A percentile compares a stretch with the other conserved stretches of the same genome.
Conservation (phyloP, 2,888 invertebrate genomes). For the Standfussiana lucernea region DNA sequence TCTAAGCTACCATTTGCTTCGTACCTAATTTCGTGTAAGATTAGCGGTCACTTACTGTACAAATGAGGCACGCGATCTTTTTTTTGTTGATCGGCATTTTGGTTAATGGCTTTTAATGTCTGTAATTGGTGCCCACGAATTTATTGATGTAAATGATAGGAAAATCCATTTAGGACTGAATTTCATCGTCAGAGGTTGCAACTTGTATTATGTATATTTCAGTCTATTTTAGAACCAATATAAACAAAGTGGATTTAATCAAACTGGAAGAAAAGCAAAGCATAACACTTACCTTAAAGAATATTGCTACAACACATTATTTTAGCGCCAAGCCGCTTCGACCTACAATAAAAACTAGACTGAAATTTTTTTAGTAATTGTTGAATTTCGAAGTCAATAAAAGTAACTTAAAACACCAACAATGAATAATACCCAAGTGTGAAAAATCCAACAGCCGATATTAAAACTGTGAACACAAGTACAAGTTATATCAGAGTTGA, state of each 20-base stretch:
- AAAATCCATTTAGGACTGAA: conserved; percentile 22
- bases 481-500: conserved; percentile 79
- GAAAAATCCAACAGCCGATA: conserved; percentile 43
- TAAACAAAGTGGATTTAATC: neutral
- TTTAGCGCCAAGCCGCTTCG: neutral
- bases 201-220: neutral
- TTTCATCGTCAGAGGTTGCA: neutral
- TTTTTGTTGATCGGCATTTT: conserved; percentile 57
- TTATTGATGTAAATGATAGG: conserved; percentile 39
- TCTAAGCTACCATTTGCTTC: conserved; percentile 34
- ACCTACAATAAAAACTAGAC: neutral
- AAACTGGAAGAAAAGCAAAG: neutral
- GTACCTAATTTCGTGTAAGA: conserved; percentile 48
- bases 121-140: conserved; percentile 39
- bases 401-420: neutral
- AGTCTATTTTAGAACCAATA: neutral
- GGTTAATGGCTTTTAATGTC: conserved; percentile 55
- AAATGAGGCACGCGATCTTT: conserved; percentile 61
- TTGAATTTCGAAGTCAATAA: neutral
- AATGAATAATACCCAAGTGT: conserved; percentile 49
- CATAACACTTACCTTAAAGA: neutral
- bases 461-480: conserved; percentile 69
- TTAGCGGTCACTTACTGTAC: conserved; percentile 57
- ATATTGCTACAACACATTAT: neutral
- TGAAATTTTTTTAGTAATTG: no score